These are phyloP conservation scores for Brachyistius frenatus DNA, from an alignment of 2,113 vertebrate genomes.

Conservation along the genomic window DNA sequence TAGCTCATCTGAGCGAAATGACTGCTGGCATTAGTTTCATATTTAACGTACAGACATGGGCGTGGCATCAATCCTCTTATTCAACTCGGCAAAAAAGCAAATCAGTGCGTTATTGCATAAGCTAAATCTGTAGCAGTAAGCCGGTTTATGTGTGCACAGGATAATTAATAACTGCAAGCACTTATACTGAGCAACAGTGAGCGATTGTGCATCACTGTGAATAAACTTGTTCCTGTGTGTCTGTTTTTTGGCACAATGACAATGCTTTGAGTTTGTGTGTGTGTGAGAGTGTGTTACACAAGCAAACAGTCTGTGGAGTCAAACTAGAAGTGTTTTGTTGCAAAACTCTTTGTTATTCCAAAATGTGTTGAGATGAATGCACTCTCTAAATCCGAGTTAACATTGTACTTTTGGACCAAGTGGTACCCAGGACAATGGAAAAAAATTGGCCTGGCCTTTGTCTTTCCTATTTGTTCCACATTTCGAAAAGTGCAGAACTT, in stretches of 20 bases:
- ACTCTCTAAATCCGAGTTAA: not conserved
- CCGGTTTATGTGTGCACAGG: not conserved
- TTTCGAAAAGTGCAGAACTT: constrained; percentile 24
- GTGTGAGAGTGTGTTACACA: constrained; percentile 1
- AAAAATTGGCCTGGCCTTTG: constrained; percentile 1
- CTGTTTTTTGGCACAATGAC: not conserved
- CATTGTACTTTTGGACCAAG: constrained; percentile 19
- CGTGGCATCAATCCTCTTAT: no score
- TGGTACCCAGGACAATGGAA: not conserved
- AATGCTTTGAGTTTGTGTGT: constrained; percentile 10
- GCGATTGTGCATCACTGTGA: not conserved
- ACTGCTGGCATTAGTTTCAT: no score
- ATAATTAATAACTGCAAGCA: no score
- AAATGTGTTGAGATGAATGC: not conserved
- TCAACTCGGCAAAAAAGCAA: no score
- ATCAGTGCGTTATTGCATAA: no score
- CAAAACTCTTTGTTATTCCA: not conserved
- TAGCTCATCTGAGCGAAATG: no score
- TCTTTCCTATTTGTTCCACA: constrained; percentile 19
- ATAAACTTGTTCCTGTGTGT: not conserved
- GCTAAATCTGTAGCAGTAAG: not conserved
- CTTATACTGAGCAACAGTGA: not conserved
- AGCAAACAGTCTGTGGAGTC: not conserved
- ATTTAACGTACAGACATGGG: no score
- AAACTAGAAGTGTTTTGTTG: not conserved